Conservation (phyloP, 2,797 vertebrate species). For the Oceanodroma leucorhoa region DNA sequence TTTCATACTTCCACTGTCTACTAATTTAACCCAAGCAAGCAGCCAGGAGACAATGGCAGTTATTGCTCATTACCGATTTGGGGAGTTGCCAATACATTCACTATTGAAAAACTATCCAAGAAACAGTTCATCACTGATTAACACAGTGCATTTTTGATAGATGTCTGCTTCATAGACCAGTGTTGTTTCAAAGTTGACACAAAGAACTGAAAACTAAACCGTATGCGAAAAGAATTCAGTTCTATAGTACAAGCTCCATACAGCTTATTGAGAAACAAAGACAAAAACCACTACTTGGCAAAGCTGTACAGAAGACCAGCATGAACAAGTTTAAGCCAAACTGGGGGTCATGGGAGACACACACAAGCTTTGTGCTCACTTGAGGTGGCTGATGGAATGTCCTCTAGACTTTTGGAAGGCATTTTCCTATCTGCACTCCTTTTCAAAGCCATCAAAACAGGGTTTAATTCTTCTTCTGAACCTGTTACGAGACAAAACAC, state of each 20-base stretch:
- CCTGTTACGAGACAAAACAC: slow-evolving; percentile 81
- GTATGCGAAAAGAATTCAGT: background rate
- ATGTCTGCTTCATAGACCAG: background rate
- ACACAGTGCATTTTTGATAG: background rate
- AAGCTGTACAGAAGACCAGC: slow-evolving; percentile 7
- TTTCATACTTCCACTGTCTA: background rate
- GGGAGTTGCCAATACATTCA: background rate
- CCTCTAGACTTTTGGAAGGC: slow-evolving; percentile 89
- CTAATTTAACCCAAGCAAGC: background rate
- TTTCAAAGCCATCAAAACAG: slow-evolving; percentile 79
- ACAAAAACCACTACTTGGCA: background rate
- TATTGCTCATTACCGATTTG: background rate
- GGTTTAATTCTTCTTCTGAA: slow-evolving; percentile 78
- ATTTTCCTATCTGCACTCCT: slow-evolving; percentile 78
- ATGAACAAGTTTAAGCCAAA: slow-evolving; percentile 3
- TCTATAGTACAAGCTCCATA: background rate
- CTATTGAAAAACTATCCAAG: background rate
- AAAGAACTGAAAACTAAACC: background rate
- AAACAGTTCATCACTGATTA: background rate
- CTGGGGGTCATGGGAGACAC: background rate
- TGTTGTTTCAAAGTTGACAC: background rate
- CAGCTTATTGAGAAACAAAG: background rate
- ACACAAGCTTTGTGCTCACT: slow-evolving; percentile 80
- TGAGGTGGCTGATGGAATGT: slow-evolving; percentile 81
- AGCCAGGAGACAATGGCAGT: background rate